Base-by-base conservation (phyloP, 2,888 invertebrate species). In the Patella caerulea region DNA sequence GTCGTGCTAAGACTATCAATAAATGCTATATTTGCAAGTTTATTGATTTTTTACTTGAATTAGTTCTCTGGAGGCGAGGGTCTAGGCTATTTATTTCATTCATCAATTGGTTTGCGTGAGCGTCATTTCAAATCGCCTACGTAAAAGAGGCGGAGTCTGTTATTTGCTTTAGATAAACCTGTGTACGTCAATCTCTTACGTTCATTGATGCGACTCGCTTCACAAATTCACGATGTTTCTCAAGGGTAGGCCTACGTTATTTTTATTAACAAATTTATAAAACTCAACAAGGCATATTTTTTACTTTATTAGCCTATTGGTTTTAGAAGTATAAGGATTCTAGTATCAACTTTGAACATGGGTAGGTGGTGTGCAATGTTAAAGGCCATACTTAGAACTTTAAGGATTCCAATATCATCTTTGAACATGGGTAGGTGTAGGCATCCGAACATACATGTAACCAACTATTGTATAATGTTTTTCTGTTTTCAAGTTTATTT, bases 121-220 rank as follows among this genome's bases (percentile, higher is more conserved):
- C 45, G 52, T 54, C 72, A 72, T 54, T 19, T n/a, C 53, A 24
- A 19, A 17, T 72, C 82, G 78, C 79, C 80, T 78, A 83, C 83
- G 83, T 83, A 81, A 82, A 82, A 83, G 82, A 80, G 86, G 86
- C 86, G 86, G 86, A 81, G 86, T 81, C 81, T 76, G 80, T 56
- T 72, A 77, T 73, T 72, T 79, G 80, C 70, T 77, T 80, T 80
- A 80, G 73, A 80, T 80, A 79, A 74, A 78, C 75, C 59, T 72
- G 53, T 74, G 74, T 74, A 82, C 72, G 52, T 54, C 54, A 52
- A 14, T 24, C 65, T 65, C 65, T 65, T 65, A 65, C 65, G 65
- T 65, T 65, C 65, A 65, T 65, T 65, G 65, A 65, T 24, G 65
- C 19, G 24, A 24, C 24, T 65, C 19, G 65, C 19, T 24, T 65